phyloP scores from a whole-genome alignment of 2,888 invertebrate genomes.

The Acanthoscelides obtectus region DNA sequence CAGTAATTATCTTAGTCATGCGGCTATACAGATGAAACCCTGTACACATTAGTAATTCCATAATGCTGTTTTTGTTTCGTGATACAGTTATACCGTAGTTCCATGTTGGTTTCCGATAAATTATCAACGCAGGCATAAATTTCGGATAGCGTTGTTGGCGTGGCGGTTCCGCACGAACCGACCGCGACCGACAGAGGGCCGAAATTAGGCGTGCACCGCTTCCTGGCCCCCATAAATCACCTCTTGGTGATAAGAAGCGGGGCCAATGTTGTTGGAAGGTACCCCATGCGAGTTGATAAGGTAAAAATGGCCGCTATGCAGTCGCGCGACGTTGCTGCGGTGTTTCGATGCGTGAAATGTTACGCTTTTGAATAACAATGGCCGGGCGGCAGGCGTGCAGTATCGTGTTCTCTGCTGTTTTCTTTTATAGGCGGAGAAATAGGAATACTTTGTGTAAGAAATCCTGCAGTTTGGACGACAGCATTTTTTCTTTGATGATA shows the following conservation, averaged over 20 bases:
- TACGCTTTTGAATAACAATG: slow-evolving; percentile 45
- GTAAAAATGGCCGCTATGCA: slow-evolving; percentile 40
- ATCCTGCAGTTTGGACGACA: too few species aligned
- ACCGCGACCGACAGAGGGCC: background rate
- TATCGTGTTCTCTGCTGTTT: background rate
- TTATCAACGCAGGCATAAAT: background rate
- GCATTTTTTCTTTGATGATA: too few species aligned
- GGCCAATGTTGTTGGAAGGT: slow-evolving; percentile 5
- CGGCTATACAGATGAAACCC: too few species aligned
- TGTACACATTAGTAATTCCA: background rate
- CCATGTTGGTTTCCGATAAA: background rate
- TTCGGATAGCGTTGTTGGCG: background rate
- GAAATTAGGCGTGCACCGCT: background rate
- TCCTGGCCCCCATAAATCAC: background rate
- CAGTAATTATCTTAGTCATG: too few species aligned
- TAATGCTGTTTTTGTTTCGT: background rate
- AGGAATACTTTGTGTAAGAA: too few species aligned
- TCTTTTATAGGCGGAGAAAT: background rate
- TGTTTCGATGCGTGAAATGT: slow-evolving; percentile 46
- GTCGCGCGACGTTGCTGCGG: slow-evolving; percentile 7
- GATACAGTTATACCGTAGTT: background rate
- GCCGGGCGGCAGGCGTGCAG: slow-evolving; percentile 21
- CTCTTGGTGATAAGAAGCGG: slow-evolving; percentile 5
- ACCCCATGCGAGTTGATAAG: slow-evolving; percentile 22
- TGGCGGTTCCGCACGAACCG: background rate